phyloP scores from a whole-genome alignment of 2,113 vertebrate genomes.

The Sceloporus undulatus region DNA sequence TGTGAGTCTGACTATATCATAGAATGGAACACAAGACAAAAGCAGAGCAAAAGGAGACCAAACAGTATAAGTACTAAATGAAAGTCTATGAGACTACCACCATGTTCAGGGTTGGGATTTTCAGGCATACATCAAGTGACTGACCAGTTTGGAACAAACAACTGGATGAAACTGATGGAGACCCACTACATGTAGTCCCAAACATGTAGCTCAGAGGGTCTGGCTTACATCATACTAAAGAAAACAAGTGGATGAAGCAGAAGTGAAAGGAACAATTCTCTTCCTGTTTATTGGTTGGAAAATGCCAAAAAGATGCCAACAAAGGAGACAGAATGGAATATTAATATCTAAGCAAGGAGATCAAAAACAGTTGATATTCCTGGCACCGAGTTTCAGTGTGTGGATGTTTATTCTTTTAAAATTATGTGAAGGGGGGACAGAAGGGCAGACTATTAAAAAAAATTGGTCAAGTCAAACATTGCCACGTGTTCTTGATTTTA shows the following conservation, averaged over 20 bases:
- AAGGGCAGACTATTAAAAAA: constrained; percentile 50
- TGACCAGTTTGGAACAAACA: background rate
- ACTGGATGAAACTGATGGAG: constrained; percentile 50
- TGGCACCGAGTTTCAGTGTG: constrained; percentile 71
- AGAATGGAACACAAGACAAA: too few species aligned
- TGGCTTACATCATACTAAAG: constrained; percentile 74
- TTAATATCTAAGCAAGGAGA: constrained; percentile 84
- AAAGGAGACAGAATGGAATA: constrained; percentile 67
- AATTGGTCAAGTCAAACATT: constrained; percentile 80
- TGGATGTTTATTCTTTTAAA: constrained; percentile 81
- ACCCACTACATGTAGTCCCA: constrained; percentile 67
- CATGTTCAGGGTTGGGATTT: too few species aligned
- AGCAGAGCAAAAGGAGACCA: too few species aligned
- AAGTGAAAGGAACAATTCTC: constrained; percentile 72
- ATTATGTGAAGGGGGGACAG: constrained; percentile 64
- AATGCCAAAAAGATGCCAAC: constrained; percentile 72
- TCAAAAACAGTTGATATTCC: constrained; percentile 82
- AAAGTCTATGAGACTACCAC: too few species aligned
- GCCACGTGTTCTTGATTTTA: constrained; percentile 84
- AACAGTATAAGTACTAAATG: too few species aligned
- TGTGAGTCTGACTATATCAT: too few species aligned
- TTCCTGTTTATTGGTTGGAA: constrained; percentile 79
- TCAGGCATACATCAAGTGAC: too few species aligned
- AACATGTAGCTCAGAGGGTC: constrained; percentile 74
- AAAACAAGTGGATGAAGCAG: constrained; percentile 75